Evolutionary conservation across 2,113 vertebrate species (phyloP).

Genomic region (Burhinus oedicnemus): DNA sequence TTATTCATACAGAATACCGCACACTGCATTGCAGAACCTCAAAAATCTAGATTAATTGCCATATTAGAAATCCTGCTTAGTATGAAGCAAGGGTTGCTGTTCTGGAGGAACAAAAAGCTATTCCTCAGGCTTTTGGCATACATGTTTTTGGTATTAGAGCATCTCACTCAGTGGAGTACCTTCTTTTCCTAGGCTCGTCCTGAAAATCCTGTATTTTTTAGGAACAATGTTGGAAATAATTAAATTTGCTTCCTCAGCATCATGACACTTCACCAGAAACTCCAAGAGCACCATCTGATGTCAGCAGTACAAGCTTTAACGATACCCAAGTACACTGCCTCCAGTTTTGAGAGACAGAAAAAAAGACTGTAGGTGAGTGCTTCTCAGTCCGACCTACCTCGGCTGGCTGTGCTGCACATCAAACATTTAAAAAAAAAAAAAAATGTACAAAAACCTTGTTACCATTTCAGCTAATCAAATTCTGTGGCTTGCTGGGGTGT

Average conservation of each 20-base stretch:
- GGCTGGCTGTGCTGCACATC: neutral
- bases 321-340: neutral
- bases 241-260: neutral
- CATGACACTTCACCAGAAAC: neutral
- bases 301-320: constrained; percentile 13
- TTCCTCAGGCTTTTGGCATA: neutral
- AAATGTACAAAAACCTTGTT: neutral
- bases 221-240: neutral
- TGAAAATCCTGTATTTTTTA: neutral
- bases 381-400: neutral
- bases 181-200: neutral
- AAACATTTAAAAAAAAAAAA: neutral
- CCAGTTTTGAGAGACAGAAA: neutral
- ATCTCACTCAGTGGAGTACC: neutral
- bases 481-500: neutral
- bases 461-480: constrained; percentile 34
- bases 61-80: neutral
- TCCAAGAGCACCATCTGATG: neutral
- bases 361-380: neutral
- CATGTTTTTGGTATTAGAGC: neutral
- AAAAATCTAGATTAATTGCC: neutral
- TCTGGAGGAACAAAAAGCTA: neutral
- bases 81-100: neutral
- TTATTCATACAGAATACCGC: neutral
- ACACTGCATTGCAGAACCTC: neutral